Base-by-base conservation (phyloP, 1,140 invertebrate genomes). In the Drosophila quadrilineata region DNA sequence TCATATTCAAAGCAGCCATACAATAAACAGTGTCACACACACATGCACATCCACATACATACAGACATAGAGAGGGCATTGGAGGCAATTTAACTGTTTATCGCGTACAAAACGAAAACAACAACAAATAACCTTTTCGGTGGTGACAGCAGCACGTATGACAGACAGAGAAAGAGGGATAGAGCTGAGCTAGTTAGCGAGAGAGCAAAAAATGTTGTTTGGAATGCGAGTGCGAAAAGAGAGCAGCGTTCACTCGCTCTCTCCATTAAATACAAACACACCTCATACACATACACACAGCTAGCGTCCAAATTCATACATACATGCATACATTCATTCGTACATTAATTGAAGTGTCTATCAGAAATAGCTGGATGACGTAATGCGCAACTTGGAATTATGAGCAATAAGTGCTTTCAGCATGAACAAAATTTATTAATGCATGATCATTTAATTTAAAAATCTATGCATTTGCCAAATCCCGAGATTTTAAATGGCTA, bases 361-460 rank as follows among this genome's bases (percentile, higher is more conserved):
- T 86, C 71, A 85, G 65, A 87, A 87, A 87, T 87, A 87, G 75
- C 77, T 64, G 71, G 60, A 87, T 87, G 85, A 87, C 85, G 85
- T 87, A 87, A 87, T 84, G 63, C 75, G 54, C 69, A 46, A 57
- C 60, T 71, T 84, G 54, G 62, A 85, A 71, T 71, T 68, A 69
- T 86, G 79, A 80, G 74, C 66, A 75, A 84, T 79, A 49, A 70
- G 24, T 48, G 19, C 28, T 12, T 35, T 6, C 36, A 60, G 43
- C 36, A 64, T 28, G 29, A 68, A 68, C 8, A n/a, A n/a, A n/a
- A n/a, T n/a, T 17, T 16, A 9, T 28, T n/a, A 38, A 33, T 33
- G 26, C 10, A n/a, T 9, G 17, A 35, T n/a, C 4, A 12, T 10
- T 17, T 22, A 40, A 28, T 22, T n/a, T n/a, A n/a, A n/a, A 52